phyloP scores from a whole-genome alignment of 2,113 vertebrate genomes.

The Rhea americana region DNA sequence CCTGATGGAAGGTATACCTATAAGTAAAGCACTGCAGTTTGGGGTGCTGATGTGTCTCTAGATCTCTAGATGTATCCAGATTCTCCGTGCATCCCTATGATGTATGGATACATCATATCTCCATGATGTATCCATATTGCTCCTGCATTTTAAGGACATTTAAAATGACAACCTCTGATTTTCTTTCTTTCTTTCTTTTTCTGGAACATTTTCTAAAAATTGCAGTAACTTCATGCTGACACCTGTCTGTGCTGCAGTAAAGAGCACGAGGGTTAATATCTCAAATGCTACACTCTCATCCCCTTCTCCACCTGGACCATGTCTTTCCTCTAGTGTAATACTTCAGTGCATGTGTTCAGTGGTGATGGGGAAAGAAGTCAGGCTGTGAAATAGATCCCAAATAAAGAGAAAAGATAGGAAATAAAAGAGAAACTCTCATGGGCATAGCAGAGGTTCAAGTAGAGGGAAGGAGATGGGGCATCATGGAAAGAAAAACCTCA shows the following conservation, averaged over 20 bases:
- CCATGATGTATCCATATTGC: neutral
- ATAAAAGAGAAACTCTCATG: neutral
- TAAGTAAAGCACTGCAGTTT: neutral
- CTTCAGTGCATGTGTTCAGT: neutral
- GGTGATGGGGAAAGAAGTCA: neutral
- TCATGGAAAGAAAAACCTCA: accelerated
- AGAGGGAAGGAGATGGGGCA: neutral
- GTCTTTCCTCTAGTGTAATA: neutral
- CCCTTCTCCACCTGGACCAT: neutral
- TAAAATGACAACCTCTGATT: neutral
- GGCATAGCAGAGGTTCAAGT: neutral
- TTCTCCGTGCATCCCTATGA: too few relatives aligned
- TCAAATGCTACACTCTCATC: neutral
- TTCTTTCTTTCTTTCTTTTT: neutral
- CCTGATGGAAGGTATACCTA: neutral
- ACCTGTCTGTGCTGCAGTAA: neutral
- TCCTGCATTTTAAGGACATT: neutral
- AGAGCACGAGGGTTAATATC: accelerated
- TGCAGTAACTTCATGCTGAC: neutral
- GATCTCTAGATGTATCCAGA: too few relatives aligned
- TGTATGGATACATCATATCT: too few relatives aligned
- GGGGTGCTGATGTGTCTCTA: neutral
- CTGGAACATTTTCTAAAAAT: neutral
- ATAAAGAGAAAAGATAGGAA: neutral
- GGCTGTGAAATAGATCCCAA: neutral